Conservation (phyloP, 2,113 vertebrate genomes). For the Bufo bufo region DNA sequence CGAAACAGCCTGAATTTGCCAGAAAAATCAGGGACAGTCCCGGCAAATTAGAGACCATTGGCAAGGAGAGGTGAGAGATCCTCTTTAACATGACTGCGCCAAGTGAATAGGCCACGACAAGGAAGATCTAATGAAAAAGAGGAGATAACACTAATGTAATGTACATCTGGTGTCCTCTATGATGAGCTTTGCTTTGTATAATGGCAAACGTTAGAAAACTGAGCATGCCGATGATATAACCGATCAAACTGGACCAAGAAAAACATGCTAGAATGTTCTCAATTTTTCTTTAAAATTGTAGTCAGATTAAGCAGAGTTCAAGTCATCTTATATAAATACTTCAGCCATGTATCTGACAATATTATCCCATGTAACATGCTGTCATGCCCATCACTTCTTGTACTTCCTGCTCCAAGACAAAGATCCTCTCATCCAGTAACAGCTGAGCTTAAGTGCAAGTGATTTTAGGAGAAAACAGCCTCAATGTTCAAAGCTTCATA, state of each 20-base stretch:
- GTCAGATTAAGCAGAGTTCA: conserved; percentile 21
- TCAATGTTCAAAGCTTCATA: neutral
- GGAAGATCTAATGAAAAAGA: neutral
- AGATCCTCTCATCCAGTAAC: conserved; percentile 14
- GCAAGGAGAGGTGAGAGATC: too few species aligned
- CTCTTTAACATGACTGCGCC: neutral
- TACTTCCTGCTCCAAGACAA: conserved; percentile 41
- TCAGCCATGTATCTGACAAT: conserved; percentile 41
- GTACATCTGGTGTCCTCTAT: neutral
- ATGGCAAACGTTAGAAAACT: neutral
- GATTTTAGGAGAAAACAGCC: conserved; percentile 28
- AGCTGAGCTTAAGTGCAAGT: conserved; percentile 25
- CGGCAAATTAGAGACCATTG: too few species aligned
- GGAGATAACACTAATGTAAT: neutral
- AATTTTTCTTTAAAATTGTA: conserved; percentile 15
- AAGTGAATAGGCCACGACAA: neutral
- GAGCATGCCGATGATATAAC: conserved; percentile 1
- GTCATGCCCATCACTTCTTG: conserved; percentile 29
- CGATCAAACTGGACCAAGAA: neutral
- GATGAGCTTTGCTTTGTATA: neutral
- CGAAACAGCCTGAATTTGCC: too few species aligned
- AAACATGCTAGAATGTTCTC: conserved; percentile 4
- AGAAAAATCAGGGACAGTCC: too few species aligned
- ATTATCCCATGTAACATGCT: conserved; percentile 36
- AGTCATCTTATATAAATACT: conserved; percentile 22